phyloP scores from a whole-genome alignment of 2,797 vertebrate genomes.

The Bovichtus diacanthus region DNA sequence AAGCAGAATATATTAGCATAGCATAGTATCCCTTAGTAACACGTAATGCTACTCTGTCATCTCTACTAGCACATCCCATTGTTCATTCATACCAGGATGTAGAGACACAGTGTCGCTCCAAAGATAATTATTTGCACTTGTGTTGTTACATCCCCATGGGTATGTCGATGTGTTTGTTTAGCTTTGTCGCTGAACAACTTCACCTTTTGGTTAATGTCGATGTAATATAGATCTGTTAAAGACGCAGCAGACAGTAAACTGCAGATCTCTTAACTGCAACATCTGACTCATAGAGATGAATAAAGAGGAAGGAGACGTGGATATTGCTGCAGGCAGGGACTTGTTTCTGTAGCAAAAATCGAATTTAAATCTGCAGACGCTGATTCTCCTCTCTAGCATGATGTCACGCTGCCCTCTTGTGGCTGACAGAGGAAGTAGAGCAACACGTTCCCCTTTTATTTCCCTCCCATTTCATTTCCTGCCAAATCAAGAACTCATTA shows the following conservation, averaged over 20 bases:
- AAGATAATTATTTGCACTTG: no score
- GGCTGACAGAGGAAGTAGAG: constrained; percentile 35
- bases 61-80: neutral
- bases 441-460: neutral
- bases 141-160: neutral
- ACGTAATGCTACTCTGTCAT: no score
- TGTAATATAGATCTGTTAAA: neutral
- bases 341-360: neutral
- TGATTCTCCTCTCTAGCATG: neutral
- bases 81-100: neutral
- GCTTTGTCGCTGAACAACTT: neutral
- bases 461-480: constrained; percentile 12
- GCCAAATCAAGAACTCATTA: constrained; percentile 23
- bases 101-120: neutral
- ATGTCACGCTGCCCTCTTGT: constrained; percentile 63
- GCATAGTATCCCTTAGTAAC: neutral
- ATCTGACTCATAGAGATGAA: neutral
- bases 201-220: neutral
- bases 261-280: neutral
- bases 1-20: constrained; percentile 4
- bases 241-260: neutral
- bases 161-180: neutral
- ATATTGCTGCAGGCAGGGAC: constrained; percentile 12
- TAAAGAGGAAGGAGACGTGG: neutral
- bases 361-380: neutral